Evolutionary conservation across 2,888 invertebrate genomes (phyloP).

Genomic region (Drosophila histrio): DNA sequence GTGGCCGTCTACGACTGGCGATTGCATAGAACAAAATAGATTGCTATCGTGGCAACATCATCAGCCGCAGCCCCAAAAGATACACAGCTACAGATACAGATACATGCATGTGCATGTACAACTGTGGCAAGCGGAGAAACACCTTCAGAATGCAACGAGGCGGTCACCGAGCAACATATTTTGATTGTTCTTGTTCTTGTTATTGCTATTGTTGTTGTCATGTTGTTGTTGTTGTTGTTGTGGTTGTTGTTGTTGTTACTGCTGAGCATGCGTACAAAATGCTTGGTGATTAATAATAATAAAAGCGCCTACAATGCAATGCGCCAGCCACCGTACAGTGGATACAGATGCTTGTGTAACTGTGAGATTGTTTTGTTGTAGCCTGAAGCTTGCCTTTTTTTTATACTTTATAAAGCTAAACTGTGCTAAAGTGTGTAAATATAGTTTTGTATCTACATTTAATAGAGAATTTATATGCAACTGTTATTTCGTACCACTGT

Average conservation of each 20-base stretch:
- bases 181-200: conserved; percentile 55
- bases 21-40: conserved; percentile 78
- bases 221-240: conserved; percentile 3
- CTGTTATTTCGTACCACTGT: conserved; percentile 37
- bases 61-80: conserved; percentile 65
- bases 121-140: conserved; percentile 49
- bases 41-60: conserved; percentile 81
- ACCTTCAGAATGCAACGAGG: conserved; percentile 79
- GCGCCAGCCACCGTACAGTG: conserved; percentile 52
- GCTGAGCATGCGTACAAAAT: conserved; percentile 77
- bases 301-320: conserved; percentile 67
- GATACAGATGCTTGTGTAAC: conserved; percentile 8
- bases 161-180: conserved; percentile 72
- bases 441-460: not conserved
- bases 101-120: conserved; percentile 21
- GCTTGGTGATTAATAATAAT: conserved; percentile 79
- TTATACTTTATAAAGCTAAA: not conserved
- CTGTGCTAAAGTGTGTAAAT: not conserved
- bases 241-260: conserved; percentile 30
- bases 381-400: no score
- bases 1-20: conserved; percentile 44
- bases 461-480: no score
- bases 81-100: conserved; percentile 36
- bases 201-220: conserved; percentile 40
- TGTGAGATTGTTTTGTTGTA: not conserved